Evolutionary conservation across 2,113 vertebrate genomes (phyloP), one percentile per base, ranked within the genome.

Genomic region (Amphilophus citrinellus): DNA sequence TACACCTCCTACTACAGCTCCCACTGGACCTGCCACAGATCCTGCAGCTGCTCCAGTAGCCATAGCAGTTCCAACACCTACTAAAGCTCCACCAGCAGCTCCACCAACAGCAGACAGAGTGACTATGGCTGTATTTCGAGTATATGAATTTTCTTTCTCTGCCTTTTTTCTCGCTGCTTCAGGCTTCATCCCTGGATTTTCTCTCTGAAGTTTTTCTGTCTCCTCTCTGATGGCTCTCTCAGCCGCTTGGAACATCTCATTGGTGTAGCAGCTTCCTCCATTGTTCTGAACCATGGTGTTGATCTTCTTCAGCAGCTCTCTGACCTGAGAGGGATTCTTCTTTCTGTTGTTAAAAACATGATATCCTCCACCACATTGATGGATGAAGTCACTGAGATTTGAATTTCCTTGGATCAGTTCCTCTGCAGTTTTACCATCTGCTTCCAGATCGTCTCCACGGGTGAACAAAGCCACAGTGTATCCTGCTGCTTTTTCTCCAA

Each of bases 291-390:
- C 59, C 59, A 0, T 61, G 2, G 1, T 17, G 24, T 61, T 61
- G 59, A 61, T 0, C 59, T 61, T 61, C 59, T 61, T 0, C 0
- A 30, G 59, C 59, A 61, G 59, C 59, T 30, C 59, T 61, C 59
- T 30, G 59, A 61, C 24, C 59, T 30, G 59, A 30, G 59, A 2
- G 15, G 1, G 58, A 27, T 60, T 22, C 7, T 2, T 60, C 22
- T 24, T 61, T 61, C 7, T 61, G 7, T 61, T 61, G 4, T 61
- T 61, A 61, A 59, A 27, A 7, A 1, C 58, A 27, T 27, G 58
- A 0, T 60, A 27, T 2, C 58, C 2, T 15, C 6, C 13, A 0
- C 0, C 13, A 60, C 58, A 60, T 24, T 60, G 58, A 60, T 0
- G 0, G 24, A 30, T 27, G 0, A 60, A 15, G 24, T 7, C 58